Conservation (phyloP, 2,113 vertebrate genomes). For the Anguilla rostrata region DNA sequence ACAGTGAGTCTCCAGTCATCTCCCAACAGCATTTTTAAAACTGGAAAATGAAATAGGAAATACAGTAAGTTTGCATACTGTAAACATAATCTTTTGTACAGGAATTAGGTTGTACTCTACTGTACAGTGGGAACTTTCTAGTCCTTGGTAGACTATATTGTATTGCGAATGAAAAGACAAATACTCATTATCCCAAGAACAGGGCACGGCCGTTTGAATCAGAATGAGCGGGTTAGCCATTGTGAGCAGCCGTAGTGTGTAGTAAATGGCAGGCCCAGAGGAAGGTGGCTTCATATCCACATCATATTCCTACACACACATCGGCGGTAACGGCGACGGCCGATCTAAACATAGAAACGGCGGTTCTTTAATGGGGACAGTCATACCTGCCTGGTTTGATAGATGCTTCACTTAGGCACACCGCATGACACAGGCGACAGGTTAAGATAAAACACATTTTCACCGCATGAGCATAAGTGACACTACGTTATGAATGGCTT, state of each 20-base stretch:
- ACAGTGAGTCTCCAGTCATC: background rate
- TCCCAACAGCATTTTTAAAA: background rate
- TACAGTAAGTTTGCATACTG: background rate
- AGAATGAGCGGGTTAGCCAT: background rate
- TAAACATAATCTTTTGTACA: background rate
- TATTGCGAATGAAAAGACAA: background rate
- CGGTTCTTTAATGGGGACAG: slow-evolving; percentile 17
- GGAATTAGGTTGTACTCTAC: background rate
- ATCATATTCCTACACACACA: background rate
- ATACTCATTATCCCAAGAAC: background rate
- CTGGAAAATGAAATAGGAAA: background rate
- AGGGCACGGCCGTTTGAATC: background rate
- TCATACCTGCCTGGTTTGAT: slow-evolving; percentile 26
- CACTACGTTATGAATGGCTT: slow-evolving; percentile 23
- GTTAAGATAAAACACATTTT: slow-evolving; percentile 11
- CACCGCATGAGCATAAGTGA: slow-evolving; percentile 21
- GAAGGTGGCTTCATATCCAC: background rate
- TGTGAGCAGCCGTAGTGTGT: background rate
- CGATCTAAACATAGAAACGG: slow-evolving; percentile 14
- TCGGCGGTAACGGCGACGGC: background rate
- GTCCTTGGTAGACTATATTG: background rate
- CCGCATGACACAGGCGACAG: slow-evolving; percentile 10
- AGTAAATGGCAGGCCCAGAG: background rate
- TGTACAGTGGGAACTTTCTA: background rate
- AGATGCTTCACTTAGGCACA: slow-evolving; percentile 24